A percentile compares a stretch with the other conserved stretches of the same genome.
phyloP scores from a whole-genome alignment of 2,888 invertebrate species.

The Phaonia tiefii region DNA sequence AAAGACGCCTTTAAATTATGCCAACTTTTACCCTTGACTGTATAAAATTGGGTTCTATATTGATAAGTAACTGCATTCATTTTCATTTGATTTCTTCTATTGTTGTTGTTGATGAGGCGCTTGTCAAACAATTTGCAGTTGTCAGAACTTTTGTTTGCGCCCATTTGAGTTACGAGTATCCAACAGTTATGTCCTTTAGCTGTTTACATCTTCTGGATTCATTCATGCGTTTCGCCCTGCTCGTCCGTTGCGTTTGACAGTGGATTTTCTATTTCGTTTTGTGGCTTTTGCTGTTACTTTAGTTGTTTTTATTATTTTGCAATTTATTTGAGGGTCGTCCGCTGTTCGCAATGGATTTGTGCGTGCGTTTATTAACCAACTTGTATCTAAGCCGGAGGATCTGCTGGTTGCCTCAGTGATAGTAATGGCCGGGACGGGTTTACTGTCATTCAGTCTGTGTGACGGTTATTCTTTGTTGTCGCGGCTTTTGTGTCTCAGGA shows the following conservation, averaged over 20 bases:
- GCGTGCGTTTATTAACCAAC: slow-evolving; percentile 27
- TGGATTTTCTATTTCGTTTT: slow-evolving; percentile 1
- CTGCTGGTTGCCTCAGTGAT: slow-evolving; percentile 22
- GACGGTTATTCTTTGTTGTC: background rate
- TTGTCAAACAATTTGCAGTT: slow-evolving; percentile 30
- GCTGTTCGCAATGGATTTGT: slow-evolving; percentile 16
- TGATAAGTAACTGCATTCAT: slow-evolving; percentile 18
- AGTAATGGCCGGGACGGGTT: slow-evolving; percentile 1
- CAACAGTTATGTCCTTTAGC: slow-evolving; percentile 5
- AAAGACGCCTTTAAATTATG: no score
- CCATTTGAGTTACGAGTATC: slow-evolving; percentile 21
- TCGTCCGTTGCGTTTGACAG: slow-evolving; percentile 16
- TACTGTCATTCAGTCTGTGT: background rate
- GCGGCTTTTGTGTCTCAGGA: background rate
- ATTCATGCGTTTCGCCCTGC: background rate
- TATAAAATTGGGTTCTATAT: no score
- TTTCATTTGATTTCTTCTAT: background rate
- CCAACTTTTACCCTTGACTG: no score
- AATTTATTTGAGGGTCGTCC: slow-evolving; percentile 25
- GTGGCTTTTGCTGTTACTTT: background rate
- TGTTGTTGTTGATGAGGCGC: background rate
- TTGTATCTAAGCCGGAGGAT: slow-evolving; percentile 17
- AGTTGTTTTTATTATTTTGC: slow-evolving; percentile 8
- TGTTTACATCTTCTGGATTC: background rate
- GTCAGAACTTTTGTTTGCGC: slow-evolving; percentile 27